Percentiles rank a stretch among this genome's conserved stretches.
Conservation (phyloP, 2,888 invertebrate species). For the Drosophila paramelanica region DNA sequence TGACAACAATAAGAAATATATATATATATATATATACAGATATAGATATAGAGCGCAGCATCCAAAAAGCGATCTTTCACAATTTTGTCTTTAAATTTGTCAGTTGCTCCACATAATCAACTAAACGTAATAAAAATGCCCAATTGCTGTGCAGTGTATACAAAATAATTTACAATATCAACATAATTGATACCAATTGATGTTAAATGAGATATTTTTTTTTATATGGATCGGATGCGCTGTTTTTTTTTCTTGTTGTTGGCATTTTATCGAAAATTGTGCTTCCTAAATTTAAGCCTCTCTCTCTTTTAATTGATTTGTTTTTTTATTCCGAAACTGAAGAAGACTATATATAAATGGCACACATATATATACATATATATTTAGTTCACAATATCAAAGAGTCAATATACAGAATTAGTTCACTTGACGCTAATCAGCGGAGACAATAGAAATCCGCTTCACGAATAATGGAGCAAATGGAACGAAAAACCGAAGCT, state of each 20-base stretch:
- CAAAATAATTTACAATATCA: constrained; percentile 66
- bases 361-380: neutral
- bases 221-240: constrained; percentile 34
- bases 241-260: constrained; percentile 1
- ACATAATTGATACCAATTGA: constrained; percentile 76
- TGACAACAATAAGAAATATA: neutral
- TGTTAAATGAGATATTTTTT: constrained; percentile 63
- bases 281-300: constrained; percentile 19
- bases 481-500: neutral
- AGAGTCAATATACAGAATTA: constrained; percentile 45
- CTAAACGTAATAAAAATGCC: constrained; percentile 6
- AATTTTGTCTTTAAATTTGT: neutral
- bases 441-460: constrained; percentile 43
- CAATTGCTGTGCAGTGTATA: constrained; percentile 53
- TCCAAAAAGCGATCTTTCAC: neutral
- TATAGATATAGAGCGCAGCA: neutral
- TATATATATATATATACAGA: neutral
- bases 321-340: constrained; percentile 28
- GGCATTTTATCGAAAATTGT: constrained; percentile 14
- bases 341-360: neutral
- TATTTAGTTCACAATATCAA: constrained; percentile 26
- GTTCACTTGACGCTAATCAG: constrained; percentile 51
- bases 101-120: constrained; percentile 1
- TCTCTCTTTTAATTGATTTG: constrained; percentile 56
- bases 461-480: constrained; percentile 25